Evolutionary conservation across 2,113 vertebrate genomes (phyloP), one percentile per base, ranked within the genome.

Genomic region (Rhinichthys klamathensis): DNA sequence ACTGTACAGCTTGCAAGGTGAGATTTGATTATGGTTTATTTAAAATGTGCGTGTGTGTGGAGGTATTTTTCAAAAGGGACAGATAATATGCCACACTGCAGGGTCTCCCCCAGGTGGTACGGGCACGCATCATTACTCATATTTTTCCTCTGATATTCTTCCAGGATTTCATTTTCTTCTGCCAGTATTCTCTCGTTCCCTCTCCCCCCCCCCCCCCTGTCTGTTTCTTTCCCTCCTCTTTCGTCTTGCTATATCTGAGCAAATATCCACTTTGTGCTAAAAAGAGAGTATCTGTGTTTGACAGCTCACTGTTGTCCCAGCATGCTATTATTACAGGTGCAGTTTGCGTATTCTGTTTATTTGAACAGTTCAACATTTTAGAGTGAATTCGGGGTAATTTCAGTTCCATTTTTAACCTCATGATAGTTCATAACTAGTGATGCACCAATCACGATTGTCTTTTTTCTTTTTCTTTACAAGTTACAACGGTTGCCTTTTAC

Each of bases 11-110:
- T 87, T 76, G 80, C 85, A 63, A 79, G 70, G 38, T 65, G 54
- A 83, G 85, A 88, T 87, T 88, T 88, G 80, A 88, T 89, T 88
- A 70, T 81, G 73, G 49, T 84, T 88, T 89, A 78, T 89, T 90
- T 90, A 82, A 84, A 88, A 79, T 89, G 80, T 86, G 54, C 60
- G 76, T 86, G 61, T 77, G 63, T 67, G 73, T 77, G 80, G 44
- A 85, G 77, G 56, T 85, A 87, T 88, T 88, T 90, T 83, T 88
- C 78, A 84, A 73, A 86, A 76, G 76, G 75, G 87, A 78, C 83
- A 74, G 63, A 84, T 84, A 80, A 88, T 88, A 86, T 87, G 74
- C 72, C 85, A 85, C 83, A 86, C 82, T 70, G 61, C 80, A 83
- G 76, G 79, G 87, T 63, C 49, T 54, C 78, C 77, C 78, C 73